phyloP scores from a whole-genome alignment of 1,140 invertebrate species.

The Halesus radiatus region DNA sequence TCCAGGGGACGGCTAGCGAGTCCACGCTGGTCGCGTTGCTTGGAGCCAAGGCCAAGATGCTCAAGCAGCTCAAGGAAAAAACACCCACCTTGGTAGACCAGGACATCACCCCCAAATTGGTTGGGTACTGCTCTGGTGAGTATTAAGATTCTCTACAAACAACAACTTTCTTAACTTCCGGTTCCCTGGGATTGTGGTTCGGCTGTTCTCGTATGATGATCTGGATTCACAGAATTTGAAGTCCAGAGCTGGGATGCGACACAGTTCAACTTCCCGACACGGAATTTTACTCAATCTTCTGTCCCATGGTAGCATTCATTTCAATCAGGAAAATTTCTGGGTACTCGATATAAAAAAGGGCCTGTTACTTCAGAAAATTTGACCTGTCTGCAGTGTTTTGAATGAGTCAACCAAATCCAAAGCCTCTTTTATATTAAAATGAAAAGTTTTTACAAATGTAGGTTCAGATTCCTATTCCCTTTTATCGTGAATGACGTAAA shows the following conservation, averaged over 20 bases:
- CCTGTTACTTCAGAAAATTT: no score
- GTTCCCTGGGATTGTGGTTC: not conserved
- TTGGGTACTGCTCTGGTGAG: slow-evolving; percentile 87
- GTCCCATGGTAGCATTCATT: no score
- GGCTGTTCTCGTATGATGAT: not conserved
- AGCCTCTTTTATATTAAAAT: not conserved
- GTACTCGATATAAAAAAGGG: no score
- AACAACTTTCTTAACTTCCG: not conserved
- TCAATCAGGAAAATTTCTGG: not conserved
- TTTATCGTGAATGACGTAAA: not conserved
- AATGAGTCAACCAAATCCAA: no score
- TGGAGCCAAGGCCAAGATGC: slow-evolving; percentile 86
- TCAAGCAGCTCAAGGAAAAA: slow-evolving; percentile 78
- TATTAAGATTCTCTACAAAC: slow-evolving; percentile 39
- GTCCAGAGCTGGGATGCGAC: not conserved
- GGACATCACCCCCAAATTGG: slow-evolving; percentile 88
- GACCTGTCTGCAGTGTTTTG: no score
- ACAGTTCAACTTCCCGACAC: no score
- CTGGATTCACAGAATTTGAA: not conserved
- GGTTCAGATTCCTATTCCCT: no score
- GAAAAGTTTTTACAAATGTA: not conserved
- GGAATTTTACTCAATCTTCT: no score
- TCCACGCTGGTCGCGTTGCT: slow-evolving; percentile 90
- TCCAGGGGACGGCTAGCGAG: slow-evolving; percentile 91
- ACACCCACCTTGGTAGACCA: slow-evolving; percentile 85